phyloP scores from a whole-genome alignment of 2,113 vertebrate genomes.

The Carlito syrichta region DNA sequence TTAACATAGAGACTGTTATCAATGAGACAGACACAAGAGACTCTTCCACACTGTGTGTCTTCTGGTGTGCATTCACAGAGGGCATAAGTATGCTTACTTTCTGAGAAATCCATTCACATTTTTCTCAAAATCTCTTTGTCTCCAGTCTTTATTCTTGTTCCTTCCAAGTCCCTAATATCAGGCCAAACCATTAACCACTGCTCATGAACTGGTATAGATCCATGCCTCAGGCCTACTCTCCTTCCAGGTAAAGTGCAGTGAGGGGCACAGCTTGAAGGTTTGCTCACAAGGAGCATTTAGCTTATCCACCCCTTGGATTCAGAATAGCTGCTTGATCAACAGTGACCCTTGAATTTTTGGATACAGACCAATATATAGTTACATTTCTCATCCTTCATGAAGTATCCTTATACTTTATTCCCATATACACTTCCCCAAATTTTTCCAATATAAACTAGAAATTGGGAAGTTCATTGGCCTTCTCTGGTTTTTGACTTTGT shows the following conservation, averaged over 20 bases:
- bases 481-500: conserved; percentile 39
- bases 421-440: not conserved
- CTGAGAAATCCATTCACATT: not conserved
- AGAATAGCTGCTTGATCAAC: not conserved
- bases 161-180: not conserved
- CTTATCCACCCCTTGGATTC: not conserved
- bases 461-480: not conserved
- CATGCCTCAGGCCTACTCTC: not conserved
- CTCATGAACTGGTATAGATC: not conserved
- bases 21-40: not conserved
- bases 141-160: not conserved
- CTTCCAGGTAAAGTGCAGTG: not conserved
- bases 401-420: not conserved
- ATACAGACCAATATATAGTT: conserved; percentile 10
- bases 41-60: not conserved
- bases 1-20: not conserved
- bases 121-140: not conserved
- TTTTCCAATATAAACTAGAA: not conserved
- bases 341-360: conserved; percentile 20
- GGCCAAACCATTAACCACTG: not conserved
- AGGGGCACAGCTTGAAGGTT: not conserved
- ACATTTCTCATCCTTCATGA: conserved; percentile 4
- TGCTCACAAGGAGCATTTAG: not conserved
- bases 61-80: not conserved
- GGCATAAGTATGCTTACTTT: not conserved